Evolutionary conservation across 2,888 invertebrate species (phyloP).

Genomic region (Lasioglossum lativentre): DNA sequence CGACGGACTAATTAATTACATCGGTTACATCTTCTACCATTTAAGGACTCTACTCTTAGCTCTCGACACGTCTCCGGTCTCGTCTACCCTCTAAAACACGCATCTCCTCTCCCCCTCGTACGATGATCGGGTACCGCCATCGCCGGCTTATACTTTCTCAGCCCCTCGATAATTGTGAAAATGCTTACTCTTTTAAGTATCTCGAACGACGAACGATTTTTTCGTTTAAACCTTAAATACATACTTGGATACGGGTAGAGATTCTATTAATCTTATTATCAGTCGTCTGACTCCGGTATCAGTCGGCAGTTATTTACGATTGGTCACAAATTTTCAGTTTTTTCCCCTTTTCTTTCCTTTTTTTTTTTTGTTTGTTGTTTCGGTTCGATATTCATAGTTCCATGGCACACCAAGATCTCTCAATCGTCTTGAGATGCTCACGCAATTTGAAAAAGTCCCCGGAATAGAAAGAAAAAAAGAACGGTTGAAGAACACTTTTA

Average conservation of each 20-base stretch:
- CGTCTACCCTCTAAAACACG: conserved; percentile 64
- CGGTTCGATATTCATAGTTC: conserved; percentile 50
- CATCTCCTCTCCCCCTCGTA: conserved; percentile 20
- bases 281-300: conserved; percentile 52
- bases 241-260: conserved; percentile 59
- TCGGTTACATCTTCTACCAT: conserved; percentile 77
- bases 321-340: conserved; percentile 59
- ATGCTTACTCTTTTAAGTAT: conserved; percentile 50
- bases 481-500: conserved; percentile 33
- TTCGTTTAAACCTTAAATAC: conserved; percentile 49
- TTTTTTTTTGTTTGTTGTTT: background rate
- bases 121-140: conserved; percentile 47
- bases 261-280: conserved; percentile 51
- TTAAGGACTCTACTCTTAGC: conserved; percentile 70
- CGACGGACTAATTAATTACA: conserved; percentile 77
- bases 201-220: conserved; percentile 59
- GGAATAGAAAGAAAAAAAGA: conserved; percentile 13
- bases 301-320: conserved; percentile 68
- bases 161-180: conserved; percentile 57
- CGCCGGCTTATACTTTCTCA: conserved; percentile 40
- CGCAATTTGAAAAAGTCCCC: conserved; percentile 29
- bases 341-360: background rate
- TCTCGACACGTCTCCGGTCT: conserved; percentile 65
- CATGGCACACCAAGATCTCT: conserved; percentile 72
- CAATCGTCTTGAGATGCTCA: conserved; percentile 51